These are phyloP conservation scores for Alfaro cultratus DNA, from an alignment of 2,797 vertebrate genomes.

Conservation along the genomic window DNA sequence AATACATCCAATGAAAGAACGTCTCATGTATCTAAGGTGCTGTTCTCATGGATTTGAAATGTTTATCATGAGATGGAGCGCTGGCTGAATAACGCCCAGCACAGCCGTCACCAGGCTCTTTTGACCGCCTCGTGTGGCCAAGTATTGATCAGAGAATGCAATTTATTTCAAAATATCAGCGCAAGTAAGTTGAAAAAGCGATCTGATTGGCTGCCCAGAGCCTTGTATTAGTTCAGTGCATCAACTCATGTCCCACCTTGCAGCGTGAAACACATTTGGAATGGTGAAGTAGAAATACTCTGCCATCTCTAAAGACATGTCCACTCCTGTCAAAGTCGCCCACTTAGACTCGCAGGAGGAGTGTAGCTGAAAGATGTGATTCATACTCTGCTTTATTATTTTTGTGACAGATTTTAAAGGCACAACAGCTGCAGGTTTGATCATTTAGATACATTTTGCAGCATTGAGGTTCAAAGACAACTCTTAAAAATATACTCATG, in stretches of 20 bases:
- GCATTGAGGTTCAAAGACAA: too few species aligned
- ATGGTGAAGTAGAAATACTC: not conserved
- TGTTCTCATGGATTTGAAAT: not conserved
- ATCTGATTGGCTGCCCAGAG: not conserved
- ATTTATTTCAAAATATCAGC: constrained; percentile 1
- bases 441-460: too few species aligned
- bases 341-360: not conserved
- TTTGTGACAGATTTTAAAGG: too few species aligned
- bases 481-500: too few species aligned
- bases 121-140: not conserved
- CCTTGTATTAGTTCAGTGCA: not conserved
- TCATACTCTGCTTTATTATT: not conserved
- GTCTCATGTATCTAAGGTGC: not conserved
- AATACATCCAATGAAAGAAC: not conserved
- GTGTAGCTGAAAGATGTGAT: not conserved
- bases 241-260: not conserved
- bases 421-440: too few species aligned
- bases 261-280: not conserved
- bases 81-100: not conserved
- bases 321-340: not conserved
- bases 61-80: not conserved
- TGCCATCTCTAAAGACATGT: not conserved
- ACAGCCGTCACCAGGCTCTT: not conserved
- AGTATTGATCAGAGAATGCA: not conserved
- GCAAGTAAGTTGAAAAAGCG: not conserved